These are phyloP conservation scores for Lethocerus indicus DNA, from an alignment of 1,140 invertebrate species.

Conservation along the genomic window DNA sequence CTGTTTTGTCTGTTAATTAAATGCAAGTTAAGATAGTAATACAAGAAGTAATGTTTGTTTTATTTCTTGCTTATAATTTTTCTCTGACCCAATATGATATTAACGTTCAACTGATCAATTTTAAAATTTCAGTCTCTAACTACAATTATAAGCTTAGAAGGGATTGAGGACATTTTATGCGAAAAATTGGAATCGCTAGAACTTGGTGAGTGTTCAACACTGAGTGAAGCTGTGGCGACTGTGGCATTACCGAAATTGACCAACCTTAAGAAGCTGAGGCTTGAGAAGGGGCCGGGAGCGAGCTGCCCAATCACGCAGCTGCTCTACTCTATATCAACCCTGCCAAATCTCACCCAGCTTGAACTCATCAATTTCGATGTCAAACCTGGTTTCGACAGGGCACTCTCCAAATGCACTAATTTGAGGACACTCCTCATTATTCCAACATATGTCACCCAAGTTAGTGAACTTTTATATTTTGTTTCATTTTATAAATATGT, in stretches of 20 bases:
- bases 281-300: constrained; percentile 50
- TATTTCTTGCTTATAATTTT: constrained; percentile 6
- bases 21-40: neutral
- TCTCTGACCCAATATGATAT: neutral
- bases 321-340: constrained; percentile 35
- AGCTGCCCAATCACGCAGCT: constrained; percentile 38
- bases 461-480: constrained; percentile 11
- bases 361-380: constrained; percentile 70
- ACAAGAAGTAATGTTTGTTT: neutral
- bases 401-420: constrained; percentile 46
- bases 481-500: no score
- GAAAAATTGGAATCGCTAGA: constrained; percentile 49
- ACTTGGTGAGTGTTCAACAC: constrained; percentile 56
- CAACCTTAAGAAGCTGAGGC: constrained; percentile 42
- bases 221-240: constrained; percentile 43
- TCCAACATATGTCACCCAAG: constrained; percentile 55
- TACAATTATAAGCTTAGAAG: constrained; percentile 47
- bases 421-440: constrained; percentile 59
- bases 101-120: constrained; percentile 1
- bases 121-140: constrained; percentile 33
- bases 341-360: constrained; percentile 39
- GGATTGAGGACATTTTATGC: constrained; percentile 40
- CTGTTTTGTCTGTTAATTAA: neutral
- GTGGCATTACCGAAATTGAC: constrained; percentile 36
- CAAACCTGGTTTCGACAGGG: constrained; percentile 54